phyloP scores from a whole-genome alignment of 2,797 vertebrate genomes.

The Sphenodon punctatus region DNA sequence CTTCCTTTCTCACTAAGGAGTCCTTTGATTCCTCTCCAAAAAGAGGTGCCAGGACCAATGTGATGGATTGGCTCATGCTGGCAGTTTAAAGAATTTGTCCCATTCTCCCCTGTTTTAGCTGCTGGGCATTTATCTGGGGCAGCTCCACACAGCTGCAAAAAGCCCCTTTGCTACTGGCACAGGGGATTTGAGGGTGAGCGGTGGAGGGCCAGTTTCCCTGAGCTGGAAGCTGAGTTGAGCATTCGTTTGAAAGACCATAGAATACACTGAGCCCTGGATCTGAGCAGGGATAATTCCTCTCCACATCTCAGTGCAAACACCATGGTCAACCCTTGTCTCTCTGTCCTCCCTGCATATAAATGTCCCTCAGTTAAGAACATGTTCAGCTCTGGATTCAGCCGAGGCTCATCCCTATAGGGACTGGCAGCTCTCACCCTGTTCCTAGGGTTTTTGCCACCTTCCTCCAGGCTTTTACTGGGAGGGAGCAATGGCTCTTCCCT shows the following conservation, averaged over 20 bases:
- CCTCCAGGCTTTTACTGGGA: too few relatives aligned
- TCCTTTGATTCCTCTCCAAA: slow-evolving; percentile 72
- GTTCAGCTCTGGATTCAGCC: not conserved
- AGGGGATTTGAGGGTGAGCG: slow-evolving; percentile 8
- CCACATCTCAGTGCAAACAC: slow-evolving; percentile 34
- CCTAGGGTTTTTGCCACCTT: rapidly evolving
- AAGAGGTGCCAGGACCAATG: slow-evolving; percentile 68
- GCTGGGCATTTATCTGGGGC: slow-evolving; percentile 63
- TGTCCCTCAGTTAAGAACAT: not conserved
- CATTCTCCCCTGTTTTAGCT: slow-evolving; percentile 64
- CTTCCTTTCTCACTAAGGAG: slow-evolving; percentile 73
- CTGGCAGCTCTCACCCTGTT: not conserved
- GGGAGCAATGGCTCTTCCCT: too few relatives aligned
- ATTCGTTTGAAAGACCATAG: slow-evolving; percentile 17
- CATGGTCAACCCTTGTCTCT: not conserved
- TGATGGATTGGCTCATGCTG: slow-evolving; percentile 70
- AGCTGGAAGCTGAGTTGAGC: slow-evolving; percentile 11
- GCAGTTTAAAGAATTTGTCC: slow-evolving; percentile 64
- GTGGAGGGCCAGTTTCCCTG: not conserved
- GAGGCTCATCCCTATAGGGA: too few relatives aligned
- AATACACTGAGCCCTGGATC: slow-evolving; percentile 23
- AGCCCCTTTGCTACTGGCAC: slow-evolving; percentile 29
- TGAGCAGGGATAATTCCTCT: slow-evolving; percentile 32
- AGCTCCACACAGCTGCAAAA: slow-evolving; percentile 58
- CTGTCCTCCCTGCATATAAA: not conserved